These are phyloP conservation scores for Patella ulyssiponensis DNA, from an alignment of 2,888 invertebrate genomes.

Conservation along the genomic window DNA sequence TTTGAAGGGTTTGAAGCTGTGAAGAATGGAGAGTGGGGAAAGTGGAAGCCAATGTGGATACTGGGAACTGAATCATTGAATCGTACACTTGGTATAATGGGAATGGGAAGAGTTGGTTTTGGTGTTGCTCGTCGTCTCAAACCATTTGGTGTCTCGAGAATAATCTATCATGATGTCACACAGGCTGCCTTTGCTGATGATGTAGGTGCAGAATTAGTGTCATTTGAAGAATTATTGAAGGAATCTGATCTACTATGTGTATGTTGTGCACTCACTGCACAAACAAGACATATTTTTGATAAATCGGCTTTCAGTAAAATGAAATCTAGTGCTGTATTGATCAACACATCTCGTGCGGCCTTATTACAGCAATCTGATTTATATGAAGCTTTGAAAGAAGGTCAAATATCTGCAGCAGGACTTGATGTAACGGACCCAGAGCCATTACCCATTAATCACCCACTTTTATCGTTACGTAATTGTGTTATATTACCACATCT, in stretches of 20 bases:
- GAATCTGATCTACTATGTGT: constrained; percentile 90
- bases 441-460: constrained; percentile 85
- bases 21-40: constrained; percentile 83
- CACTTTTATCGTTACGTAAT: constrained; percentile 83
- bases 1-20: constrained; percentile 62
- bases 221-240: constrained; percentile 81
- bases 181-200: constrained; percentile 75
- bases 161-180: constrained; percentile 83
- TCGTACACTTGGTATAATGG: constrained; percentile 78
- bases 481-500: constrained; percentile 89
- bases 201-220: constrained; percentile 80
- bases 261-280: constrained; percentile 83
- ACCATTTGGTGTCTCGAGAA: constrained; percentile 81
- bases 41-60: constrained; percentile 93
- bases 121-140: constrained; percentile 84
- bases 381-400: constrained; percentile 80
- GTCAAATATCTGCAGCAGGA: constrained; percentile 85
- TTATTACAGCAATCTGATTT: constrained; percentile 82
- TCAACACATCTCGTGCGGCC: constrained; percentile 84
- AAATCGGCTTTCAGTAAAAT: constrained; percentile 84
- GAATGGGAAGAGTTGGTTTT: constrained; percentile 74
- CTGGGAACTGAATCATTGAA: constrained; percentile 86
- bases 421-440: constrained; percentile 93
- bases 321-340: constrained; percentile 87
- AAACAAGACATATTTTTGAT: constrained; percentile 86